phyloP scores from a whole-genome alignment of 2,113 vertebrate species.

The Ahaetulla prasina region DNA sequence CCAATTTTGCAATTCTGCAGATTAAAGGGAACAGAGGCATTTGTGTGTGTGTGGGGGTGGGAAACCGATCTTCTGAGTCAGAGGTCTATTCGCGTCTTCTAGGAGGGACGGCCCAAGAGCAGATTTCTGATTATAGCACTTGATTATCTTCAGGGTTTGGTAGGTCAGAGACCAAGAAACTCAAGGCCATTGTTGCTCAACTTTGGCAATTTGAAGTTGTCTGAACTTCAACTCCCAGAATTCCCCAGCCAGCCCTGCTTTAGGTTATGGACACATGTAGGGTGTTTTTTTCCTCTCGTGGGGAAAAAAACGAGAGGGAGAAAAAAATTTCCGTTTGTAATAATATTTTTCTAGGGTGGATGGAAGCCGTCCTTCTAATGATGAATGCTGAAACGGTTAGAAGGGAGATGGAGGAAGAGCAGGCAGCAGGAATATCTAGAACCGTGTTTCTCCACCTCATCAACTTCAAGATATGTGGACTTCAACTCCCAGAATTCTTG shows the following conservation, averaged over 20 bases:
- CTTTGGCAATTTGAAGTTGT: not conserved
- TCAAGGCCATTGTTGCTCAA: not conserved
- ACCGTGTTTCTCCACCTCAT: not conserved
- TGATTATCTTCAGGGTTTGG: not conserved
- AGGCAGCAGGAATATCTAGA: not conserved
- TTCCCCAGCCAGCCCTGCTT: not conserved
- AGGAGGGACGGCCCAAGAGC: not conserved
- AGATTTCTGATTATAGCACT: not conserved
- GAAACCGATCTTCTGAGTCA: not conserved
- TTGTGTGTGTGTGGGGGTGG: fast-evolving
- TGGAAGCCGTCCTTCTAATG: not conserved
- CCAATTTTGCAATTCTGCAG: not conserved
- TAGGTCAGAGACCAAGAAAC: not conserved
- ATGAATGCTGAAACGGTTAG: not conserved
- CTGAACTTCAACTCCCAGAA: not conserved
- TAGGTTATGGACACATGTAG: not conserved
- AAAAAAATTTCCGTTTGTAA: not conserved
- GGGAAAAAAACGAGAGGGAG: not conserved
- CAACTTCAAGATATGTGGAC: not conserved
- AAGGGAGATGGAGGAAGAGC: not conserved
- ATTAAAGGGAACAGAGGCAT: not conserved
- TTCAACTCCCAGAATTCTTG: not conserved
- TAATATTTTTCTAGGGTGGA: not conserved
- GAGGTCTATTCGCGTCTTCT: not conserved
- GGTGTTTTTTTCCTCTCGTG: not conserved